Percentiles rank a stretch among this genome's conserved stretches.
Evolutionary conservation across 2,113 vertebrate genomes (phyloP).

Genomic region (Planiliza haematocheilus): DNA sequence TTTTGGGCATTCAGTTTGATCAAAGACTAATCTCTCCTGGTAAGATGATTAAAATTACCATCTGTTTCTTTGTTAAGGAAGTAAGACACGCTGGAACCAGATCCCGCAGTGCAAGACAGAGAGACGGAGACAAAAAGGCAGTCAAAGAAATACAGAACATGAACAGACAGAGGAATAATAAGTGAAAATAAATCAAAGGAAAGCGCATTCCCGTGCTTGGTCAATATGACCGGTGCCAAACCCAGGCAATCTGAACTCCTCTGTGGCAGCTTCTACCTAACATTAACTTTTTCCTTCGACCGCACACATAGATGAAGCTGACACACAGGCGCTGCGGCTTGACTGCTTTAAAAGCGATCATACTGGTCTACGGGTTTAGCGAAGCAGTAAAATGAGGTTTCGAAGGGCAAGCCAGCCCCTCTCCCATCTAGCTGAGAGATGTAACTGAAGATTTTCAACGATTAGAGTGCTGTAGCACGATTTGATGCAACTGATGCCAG

Average conservation of each 20-base stretch:
- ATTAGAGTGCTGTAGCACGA: slow-evolving; percentile 41
- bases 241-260: slow-evolving; percentile 58
- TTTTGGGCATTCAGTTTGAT: slow-evolving; percentile 70
- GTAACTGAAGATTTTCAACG: slow-evolving; percentile 47
- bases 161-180: slow-evolving; percentile 53
- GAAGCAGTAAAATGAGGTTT: slow-evolving; percentile 61
- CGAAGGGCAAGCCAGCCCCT: slow-evolving; percentile 15
- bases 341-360: slow-evolving; percentile 62
- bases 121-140: slow-evolving; percentile 19
- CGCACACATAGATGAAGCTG: slow-evolving; percentile 64
- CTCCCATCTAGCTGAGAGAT: slow-evolving; percentile 37
- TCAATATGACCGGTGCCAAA: slow-evolving; percentile 59
- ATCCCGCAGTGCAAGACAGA: slow-evolving; percentile 53
- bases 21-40: slow-evolving; percentile 75
- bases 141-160: slow-evolving; percentile 39
- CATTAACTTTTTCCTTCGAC: slow-evolving; percentile 67
- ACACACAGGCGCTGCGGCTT: slow-evolving; percentile 23
- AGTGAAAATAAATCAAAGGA: slow-evolving; percentile 63
- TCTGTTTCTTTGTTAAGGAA: slow-evolving; percentile 73
- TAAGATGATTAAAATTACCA: slow-evolving; percentile 78
- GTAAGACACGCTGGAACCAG: slow-evolving; percentile 52
- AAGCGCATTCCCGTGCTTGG: slow-evolving; percentile 59
- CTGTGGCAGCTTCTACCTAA: slow-evolving; percentile 61
- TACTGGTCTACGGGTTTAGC: slow-evolving; percentile 37
- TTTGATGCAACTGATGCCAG: slow-evolving; percentile 48